Evolutionary conservation across 1,140 invertebrate genomes (phyloP), one percentile per base, ranked within the genome.

Genomic region (Euwallacea similis): DNA sequence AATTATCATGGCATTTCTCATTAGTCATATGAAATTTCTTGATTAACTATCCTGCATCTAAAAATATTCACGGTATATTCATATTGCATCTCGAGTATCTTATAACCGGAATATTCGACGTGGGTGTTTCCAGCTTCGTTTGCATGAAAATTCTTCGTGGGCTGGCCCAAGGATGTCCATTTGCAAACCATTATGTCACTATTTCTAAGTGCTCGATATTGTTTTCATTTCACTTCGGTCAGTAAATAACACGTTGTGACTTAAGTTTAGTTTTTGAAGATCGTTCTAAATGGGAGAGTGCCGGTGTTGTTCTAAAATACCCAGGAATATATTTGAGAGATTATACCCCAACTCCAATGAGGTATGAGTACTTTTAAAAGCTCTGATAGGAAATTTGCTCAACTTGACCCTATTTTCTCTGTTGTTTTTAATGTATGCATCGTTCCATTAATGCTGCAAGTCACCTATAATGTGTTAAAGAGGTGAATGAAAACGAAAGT

Each of bases 91-190:
- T 33, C 21, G 21, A 33, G 21, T 33, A 33, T 33, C 21, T 33
- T 33, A 33, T 33, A 33, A 33, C 21, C 21, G 21, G 21, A 33
- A 33, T 33, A 33, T 33, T 33, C 21, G 4, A 33, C 21, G 21
- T 33, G 21, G 21, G 55, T 66, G 53, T 54, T 65, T 21, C 11
- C 54, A 21, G 54, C 6, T 54, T 65, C 42, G 10, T 65, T 42
- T 16, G 16, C 42, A 58, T 66, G 65, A 68, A 61, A 60, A 68
- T 60, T 68, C 42, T 47, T 59, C 13, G 66, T 68, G 56, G 66
- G 66, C 13, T 8, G 56, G 41, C 47, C n/a, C 66, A 61, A 60
- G 66, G 58, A 68, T 68, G 42, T 15, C 16, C n/a, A 61, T 68
- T 66, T 56, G 53, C 64, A 43, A 66, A 56, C 56, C 15, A 66